Evolutionary conservation across 2,888 invertebrate species (phyloP), one percentile per base, ranked within the genome.

Genomic region (Listrodromus nycthemerus): DNA sequence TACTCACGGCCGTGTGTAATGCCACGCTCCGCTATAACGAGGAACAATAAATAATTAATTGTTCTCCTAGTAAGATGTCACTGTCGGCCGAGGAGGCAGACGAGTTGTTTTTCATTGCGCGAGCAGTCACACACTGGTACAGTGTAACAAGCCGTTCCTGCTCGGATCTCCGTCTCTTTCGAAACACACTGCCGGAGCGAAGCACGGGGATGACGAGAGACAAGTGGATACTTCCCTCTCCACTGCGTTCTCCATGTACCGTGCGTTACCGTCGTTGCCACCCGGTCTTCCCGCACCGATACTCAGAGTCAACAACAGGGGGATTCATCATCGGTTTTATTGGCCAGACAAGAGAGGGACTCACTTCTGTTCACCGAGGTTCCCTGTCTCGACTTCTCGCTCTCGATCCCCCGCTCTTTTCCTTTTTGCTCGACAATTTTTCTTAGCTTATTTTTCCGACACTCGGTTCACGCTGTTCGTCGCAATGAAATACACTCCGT

Each of bases 211-310:
- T 69, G 79, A 76, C 76, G 69, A 80, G 76, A 87, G 89, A 90
- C 90, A 91, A 91, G 91, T 91, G 91, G 91, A 87, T 88, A 91
- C 91, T 91, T 90, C 90, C 90, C 91, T 91, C 90, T 90, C 91
- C 86, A 73, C 69, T 58, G 80, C 65, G 65, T 19, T 30, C 71
- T 55, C 81, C 74, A 82, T 71, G 41, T 41, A 16, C 41, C 1
- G 41, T 41, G 76, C 80, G 33, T 30, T 33, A 61, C 41, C 33
- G 70, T 55, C 52, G 30, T 70, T 70, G 52, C 37, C 76, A 30
- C 58, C 16, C 58, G 77, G 77, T 70, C 21, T 58, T 65, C 41
- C 76, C 67, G 63, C 69, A 81, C 74, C 81, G 78, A 78, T 13
- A 50, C 76, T 78, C 21, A 52, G 78, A 78, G 65, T 66, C 78